Evolutionary conservation across 2,113 vertebrate species (phyloP), one percentile per base, ranked within the genome.

Genomic region (Jacana jacana): DNA sequence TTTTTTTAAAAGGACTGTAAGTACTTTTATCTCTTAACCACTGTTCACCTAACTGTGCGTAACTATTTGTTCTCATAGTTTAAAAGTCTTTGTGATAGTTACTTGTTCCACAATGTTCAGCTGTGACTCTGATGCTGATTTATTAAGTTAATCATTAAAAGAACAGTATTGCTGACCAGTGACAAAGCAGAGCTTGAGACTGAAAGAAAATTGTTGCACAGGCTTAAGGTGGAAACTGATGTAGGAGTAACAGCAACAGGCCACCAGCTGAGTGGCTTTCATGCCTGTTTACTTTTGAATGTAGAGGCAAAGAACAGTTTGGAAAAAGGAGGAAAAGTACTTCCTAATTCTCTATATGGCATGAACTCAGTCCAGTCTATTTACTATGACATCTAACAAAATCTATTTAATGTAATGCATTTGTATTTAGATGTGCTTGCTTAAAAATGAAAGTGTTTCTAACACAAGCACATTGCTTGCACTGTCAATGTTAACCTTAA

Each of bases 371-470:
- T 44, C 22, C 46, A 85, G 27, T 5, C 18, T 40, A n/a, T 61
- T 89, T 61, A 27, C n/a, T 63, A 2, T 51, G 30, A 10, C 30
- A 66, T 11, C 27, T 94, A 83, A 77, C 30, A 73, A 31, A 76
- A 81, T 63, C 35, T 12, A 14, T 86, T 81, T 88, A 57, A 73
- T 39, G 28, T 46, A 55, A 37, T 60, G 16, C 39, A 44, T 92
- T 95, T 77, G 92, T 88, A 55, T 66, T 89, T 96, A 81, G 82
- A 10, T 93, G 70, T 44, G 89, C 28, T 54, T 81, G 79, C 93
- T 96, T 97, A 95, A 95, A 92, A 95, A 78, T 31, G 42, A 68
- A 95, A 76, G 68, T 83, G 68, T 85, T 90, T 68, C 61, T 81
- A 87, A 46, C 78, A 86, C 81, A n/a, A 96, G 83, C 64, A 70